Base-by-base conservation (phyloP, 2,888 invertebrate genomes). In the Hydroisotoma schaefferi region DNA sequence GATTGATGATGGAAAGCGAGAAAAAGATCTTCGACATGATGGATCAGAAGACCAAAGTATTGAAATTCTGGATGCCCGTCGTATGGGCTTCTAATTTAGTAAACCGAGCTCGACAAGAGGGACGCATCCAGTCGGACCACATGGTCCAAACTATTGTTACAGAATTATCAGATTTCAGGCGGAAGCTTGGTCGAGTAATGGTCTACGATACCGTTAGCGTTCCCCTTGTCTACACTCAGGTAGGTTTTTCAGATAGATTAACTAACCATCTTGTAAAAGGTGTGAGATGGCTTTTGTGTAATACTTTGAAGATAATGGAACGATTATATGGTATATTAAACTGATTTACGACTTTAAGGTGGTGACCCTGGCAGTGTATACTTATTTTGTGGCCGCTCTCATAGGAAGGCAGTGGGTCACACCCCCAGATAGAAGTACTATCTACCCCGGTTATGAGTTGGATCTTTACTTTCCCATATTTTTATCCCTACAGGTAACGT, bases 11-110 rank as follows among this genome's bases (percentile, higher is more conserved):
- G 80, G 90, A 92, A 75, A 90, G 90, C 71, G 93, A 93, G 77
- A 86, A 87, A 77, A 90, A 91, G 77, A 90, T 93, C 55, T 90
- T 93, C 76, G 92, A 93, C 76, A 84, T 88, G 75, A 86, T 93
- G 85, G 89, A 92, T 76, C 86, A 86, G 15, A 90, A 91, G 76
- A 90, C 90, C 12, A 66, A 88, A 2, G 92, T 92, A 88, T 88
- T 90, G 15, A 87, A 87, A 80, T 93, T 92, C 76, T 93, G 92
- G 92, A 89, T 93, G 88, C 93, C 93, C 0, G 79, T 92, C 54
- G 90, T 91, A 18, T 93, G 93, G 93, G 92, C 92, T 43, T 90
- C 91, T 4, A 91, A 91, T 76, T 89, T 93, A 66, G 90, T 93
- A 70, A 90, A 91, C 77, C 81, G 91, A 59, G 91, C 92, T 3